Evolutionary conservation across 1,140 invertebrate species (phyloP), one percentile per base, ranked within the genome.

Genomic region (Drosophila melanica): DNA sequence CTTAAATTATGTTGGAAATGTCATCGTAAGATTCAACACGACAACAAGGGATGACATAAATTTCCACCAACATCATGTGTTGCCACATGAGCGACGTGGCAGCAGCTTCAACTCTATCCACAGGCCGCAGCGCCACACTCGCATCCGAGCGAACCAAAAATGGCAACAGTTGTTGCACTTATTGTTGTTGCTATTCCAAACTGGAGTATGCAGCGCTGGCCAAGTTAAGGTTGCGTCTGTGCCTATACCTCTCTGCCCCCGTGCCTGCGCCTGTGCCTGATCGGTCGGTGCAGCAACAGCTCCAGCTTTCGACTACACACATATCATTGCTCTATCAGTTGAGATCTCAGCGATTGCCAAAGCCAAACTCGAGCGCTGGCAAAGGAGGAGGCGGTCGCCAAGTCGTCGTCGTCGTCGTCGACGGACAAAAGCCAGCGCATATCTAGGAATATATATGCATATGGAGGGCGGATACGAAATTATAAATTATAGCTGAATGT

Each of bases 41-140:
- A 91, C 90, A 91, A 91, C 86, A 91, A 91, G 90, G 85, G 90
- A 90, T 91, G 90, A 91, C 90, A 91, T 91, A 91, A 91, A 91
- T 91, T 91, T 91, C 90, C 90, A 91, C 90, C 90, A 90, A 91
- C 90, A 90, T 85, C 78, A 78, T 91, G 81, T 77, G 55, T 33
- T 82, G 50, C 57, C 68, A 74, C 75, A 79, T 54, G 75, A 60
- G 70, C 71, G 81, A 84, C 77, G 80, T 80, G 71, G 69, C 79
- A 79, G 67, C 58, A 41, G 27, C 53, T 48, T 1, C 55, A 48
- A 54, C 70, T 47, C n/a, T 67, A 66, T 12, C 47, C 23, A n/a
- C 48, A 23, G 27, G 7, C 53, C 37, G n/a, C 59, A 74, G 66
- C 72, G 72, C 72, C 72, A 75, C 72, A 75, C 69, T 72, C 69